Percentiles rank a stretch among this genome's conserved stretches.
Evolutionary conservation across 2,888 invertebrate species (phyloP).

Genomic region (Apamea crenata): DNA sequence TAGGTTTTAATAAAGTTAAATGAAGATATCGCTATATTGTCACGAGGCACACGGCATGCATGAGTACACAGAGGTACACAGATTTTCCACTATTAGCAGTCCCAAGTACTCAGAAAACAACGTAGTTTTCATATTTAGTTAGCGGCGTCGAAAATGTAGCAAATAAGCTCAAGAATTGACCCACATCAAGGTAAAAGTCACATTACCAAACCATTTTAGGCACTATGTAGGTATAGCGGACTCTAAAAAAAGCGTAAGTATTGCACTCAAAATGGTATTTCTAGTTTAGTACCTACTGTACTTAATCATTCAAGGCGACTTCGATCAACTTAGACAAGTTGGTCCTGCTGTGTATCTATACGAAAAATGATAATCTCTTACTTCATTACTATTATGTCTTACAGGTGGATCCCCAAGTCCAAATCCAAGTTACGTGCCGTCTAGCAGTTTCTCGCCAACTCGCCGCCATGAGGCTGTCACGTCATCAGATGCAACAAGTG

Average conservation of each 20-base stretch:
- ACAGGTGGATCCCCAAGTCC: constrained; percentile 84
- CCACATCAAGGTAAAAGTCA: background rate
- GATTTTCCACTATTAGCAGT: too few species aligned
- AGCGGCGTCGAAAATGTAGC: background rate
- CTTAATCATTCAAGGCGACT: too few species aligned
- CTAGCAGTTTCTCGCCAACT: constrained; percentile 82
- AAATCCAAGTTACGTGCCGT: constrained; percentile 80
- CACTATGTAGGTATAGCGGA: background rate
- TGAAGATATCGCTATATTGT: too few species aligned
- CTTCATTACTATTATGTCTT: constrained; percentile 29
- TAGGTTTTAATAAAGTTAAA: too few species aligned
- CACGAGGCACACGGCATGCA: too few species aligned
- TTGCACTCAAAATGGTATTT: background rate
- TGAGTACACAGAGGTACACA: too few species aligned
- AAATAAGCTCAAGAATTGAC: background rate
- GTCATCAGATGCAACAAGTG: constrained; percentile 81
- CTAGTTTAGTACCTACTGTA: background rate
- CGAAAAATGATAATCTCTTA: background rate
- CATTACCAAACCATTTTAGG: background rate
- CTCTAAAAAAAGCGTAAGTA: background rate
- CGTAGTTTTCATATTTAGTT: background rate
- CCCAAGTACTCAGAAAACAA: background rate
- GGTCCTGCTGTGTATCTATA: background rate
- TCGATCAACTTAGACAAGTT: background rate
- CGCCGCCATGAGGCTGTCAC: constrained; percentile 85